Base-by-base conservation (phyloP, 2,113 vertebrate genomes). In the Pedetes capensis region DNA sequence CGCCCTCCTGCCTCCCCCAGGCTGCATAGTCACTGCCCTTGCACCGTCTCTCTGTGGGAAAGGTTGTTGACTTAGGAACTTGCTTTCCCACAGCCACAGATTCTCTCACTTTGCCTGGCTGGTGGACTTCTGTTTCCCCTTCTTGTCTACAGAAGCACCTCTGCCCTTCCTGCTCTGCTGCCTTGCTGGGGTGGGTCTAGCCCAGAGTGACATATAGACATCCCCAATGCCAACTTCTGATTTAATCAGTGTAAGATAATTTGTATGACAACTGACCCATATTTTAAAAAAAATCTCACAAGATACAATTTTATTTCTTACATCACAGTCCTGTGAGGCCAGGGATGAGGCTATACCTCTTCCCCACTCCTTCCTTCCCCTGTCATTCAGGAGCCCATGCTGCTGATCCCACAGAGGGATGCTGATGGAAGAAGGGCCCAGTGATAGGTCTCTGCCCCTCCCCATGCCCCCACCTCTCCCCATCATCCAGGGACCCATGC, bases 181-280 rank as follows among this genome's bases (percentile, higher is more conserved):
- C 5, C 61, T 71, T 55, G 23, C 64, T 27, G 23, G 66, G 82
- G 18, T 68, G 78, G 32, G 44, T 37, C 59, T 76, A 61, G 34
- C 87, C 75, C 84, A 81, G 13, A 79, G 84, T n/a, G 47, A 87
- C 63, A 42, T 69, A 29, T 49, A 78, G 79, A 44, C 44, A 34
- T 8, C 3, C 14, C 8, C 14, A 2, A 17, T 72, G 49, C 20
- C 57, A 20, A 6, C 47, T 88, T 93, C 55, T 29, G 22, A 63
- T 88, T 32, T 61, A 25, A 47, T 51, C 0, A n/a, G 10, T 81
- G 44, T 82, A 53, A 11, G n/a, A 53, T 86, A 42, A 44, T 64
- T 27, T 51, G 42, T 29, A 0, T 59, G 44, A 76, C 37, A 51
- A 39, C 59, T 34, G 59, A 71, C 42, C 49, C 61, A 59, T 22